Conservation (phyloP, 2,797 vertebrate species). For the Smutsia temminckii region DNA sequence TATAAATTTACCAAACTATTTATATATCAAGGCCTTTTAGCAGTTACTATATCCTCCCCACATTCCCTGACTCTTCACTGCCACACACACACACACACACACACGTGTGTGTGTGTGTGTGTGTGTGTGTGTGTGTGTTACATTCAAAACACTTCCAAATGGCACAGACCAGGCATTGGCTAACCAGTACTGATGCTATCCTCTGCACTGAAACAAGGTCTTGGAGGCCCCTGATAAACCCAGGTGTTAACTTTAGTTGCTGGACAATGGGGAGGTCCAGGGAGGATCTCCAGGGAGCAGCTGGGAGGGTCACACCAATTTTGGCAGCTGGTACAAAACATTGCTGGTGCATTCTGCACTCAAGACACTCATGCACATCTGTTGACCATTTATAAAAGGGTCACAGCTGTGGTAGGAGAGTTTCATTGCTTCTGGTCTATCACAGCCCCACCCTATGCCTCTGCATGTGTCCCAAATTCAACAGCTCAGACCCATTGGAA, state of each 20-base stretch:
- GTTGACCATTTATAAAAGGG: background rate
- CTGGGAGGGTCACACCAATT: background rate
- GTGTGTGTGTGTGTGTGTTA: no score
- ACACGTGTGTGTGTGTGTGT: no score
- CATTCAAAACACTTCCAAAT: slow-evolving; percentile 1
- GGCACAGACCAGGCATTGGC: background rate
- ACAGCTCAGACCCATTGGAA: background rate
- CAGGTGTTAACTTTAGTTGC: background rate
- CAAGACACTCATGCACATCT: background rate
- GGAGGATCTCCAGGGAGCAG: background rate
- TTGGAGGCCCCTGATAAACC: background rate
- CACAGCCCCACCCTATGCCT: background rate
- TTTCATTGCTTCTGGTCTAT: background rate
- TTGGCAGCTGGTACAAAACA: background rate
- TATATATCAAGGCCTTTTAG: background rate
- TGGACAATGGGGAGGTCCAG: background rate
- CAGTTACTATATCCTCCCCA: background rate
- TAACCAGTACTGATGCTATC: background rate
- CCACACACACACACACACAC: background rate
- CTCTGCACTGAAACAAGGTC: background rate
- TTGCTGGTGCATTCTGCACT: background rate
- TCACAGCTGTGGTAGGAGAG: background rate
- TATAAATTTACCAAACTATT: background rate
- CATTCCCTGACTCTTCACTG: background rate
- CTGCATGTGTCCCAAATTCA: background rate